Percentiles rank a stretch among this genome's conserved stretches.
Conservation (phyloP, 2,113 vertebrate species). For the Python bivittatus region DNA sequence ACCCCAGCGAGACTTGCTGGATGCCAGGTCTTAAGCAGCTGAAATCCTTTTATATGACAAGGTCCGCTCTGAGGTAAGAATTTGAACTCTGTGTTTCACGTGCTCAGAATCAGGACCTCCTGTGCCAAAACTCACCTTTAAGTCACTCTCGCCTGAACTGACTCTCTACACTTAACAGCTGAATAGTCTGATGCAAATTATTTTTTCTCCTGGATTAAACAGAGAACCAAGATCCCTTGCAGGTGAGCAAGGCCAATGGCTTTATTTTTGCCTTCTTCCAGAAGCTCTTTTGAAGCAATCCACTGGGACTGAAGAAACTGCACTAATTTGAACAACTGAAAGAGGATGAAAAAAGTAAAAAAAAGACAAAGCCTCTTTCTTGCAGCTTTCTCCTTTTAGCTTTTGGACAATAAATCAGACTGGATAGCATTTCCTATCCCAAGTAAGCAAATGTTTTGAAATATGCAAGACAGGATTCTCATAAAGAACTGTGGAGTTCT, state of each 20-base stretch:
- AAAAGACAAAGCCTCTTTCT: not conserved
- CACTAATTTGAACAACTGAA: not conserved
- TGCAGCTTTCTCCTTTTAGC: not conserved
- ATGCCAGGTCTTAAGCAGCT: not conserved
- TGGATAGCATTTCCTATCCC: not conserved
- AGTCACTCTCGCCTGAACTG: not conserved
- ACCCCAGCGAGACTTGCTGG: not conserved
- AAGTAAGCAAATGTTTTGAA: conserved; percentile 29
- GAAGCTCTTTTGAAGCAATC: not conserved
- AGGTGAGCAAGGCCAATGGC: not conserved
- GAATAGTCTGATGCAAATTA: not conserved
- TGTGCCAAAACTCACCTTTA: rapidly evolving
- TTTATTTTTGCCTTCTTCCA: not conserved
- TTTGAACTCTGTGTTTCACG: too few species aligned
- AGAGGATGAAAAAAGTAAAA: not conserved
- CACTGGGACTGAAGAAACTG: not conserved
- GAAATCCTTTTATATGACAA: not conserved
- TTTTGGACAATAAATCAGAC: not conserved
- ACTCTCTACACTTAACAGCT: not conserved
- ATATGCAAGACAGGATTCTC: conserved; percentile 64
- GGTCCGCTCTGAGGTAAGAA: rapidly evolving
- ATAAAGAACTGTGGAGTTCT: conserved; percentile 48
- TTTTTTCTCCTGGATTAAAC: rapidly evolving
- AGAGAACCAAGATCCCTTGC: not conserved
- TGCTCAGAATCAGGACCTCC: not conserved